Conservation (phyloP, 2,113 vertebrate species). For the Nycticebus coucang region DNA sequence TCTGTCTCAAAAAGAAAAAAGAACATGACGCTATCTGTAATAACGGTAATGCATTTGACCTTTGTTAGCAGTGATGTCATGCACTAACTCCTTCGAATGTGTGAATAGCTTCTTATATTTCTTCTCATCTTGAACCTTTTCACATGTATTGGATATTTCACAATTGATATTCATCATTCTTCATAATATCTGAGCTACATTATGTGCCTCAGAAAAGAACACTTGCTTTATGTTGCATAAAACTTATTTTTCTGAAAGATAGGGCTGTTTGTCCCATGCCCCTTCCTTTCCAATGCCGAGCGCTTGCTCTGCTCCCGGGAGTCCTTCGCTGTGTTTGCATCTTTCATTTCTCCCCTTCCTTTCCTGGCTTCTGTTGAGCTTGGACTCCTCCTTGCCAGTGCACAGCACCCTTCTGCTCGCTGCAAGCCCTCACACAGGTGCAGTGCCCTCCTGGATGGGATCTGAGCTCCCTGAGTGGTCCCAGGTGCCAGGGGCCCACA, state of each 20-base stretch:
- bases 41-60: neutral
- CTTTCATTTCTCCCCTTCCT: neutral
- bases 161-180: neutral
- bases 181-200: neutral
- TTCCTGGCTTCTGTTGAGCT: too few relatives aligned
- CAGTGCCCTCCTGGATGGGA: too few relatives aligned
- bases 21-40: neutral
- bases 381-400: neutral
- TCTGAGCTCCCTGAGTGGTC: too few relatives aligned
- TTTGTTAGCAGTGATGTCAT: neutral
- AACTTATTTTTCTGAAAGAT: neutral
- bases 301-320: neutral
- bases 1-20: neutral
- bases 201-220: neutral
- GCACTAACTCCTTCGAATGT: neutral
- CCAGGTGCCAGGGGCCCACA: too few relatives aligned
- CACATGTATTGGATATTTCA: neutral
- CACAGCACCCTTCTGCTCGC: neutral
- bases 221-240: neutral
- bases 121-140: neutral
- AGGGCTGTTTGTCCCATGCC: too few relatives aligned
- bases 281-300: neutral
- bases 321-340: neutral
- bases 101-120: neutral
- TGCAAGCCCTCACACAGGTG: too few relatives aligned